These are phyloP conservation scores for Oreochromis aureus DNA, from an alignment of 2,113 vertebrate genomes.

Conservation along the genomic window DNA sequence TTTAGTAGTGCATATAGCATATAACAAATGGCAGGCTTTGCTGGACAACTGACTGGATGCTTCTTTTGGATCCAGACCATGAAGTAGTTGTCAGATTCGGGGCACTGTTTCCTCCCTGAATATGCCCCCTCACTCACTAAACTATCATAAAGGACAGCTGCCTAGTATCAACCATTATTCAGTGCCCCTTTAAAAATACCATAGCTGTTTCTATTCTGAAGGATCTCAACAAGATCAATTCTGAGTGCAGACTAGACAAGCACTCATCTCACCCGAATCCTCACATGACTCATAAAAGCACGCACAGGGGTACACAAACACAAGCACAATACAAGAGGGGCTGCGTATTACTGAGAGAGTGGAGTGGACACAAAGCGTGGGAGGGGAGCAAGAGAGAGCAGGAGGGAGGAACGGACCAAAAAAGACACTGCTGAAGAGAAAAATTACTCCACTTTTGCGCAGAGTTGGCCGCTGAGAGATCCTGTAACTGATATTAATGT, in stretches of 20 bases:
- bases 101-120: not conserved
- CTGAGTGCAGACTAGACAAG: conserved; percentile 29
- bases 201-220: conserved; percentile 1
- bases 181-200: not conserved
- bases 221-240: conserved; percentile 28
- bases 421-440: not conserved
- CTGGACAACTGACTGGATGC: not conserved
- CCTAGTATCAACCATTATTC: conserved; percentile 17
- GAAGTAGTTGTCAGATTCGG: not conserved
- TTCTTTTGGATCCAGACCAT: not conserved
- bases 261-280: conserved; percentile 18
- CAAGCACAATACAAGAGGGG: not conserved
- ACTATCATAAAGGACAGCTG: conserved; percentile 25
- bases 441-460: not conserved
- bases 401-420: not conserved
- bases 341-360: not conserved
- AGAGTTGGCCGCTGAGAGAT: not conserved
- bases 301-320: not conserved
- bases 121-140: conserved; percentile 7
- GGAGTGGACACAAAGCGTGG: conserved; percentile 18
- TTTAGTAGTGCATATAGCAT: not conserved
- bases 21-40: not conserved
- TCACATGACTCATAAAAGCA: conserved; percentile 24
- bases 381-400: conserved; percentile 3
- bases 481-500: not conserved